Conservation (phyloP, 2,113 vertebrate species). For the Rhadina sibilatrix region DNA sequence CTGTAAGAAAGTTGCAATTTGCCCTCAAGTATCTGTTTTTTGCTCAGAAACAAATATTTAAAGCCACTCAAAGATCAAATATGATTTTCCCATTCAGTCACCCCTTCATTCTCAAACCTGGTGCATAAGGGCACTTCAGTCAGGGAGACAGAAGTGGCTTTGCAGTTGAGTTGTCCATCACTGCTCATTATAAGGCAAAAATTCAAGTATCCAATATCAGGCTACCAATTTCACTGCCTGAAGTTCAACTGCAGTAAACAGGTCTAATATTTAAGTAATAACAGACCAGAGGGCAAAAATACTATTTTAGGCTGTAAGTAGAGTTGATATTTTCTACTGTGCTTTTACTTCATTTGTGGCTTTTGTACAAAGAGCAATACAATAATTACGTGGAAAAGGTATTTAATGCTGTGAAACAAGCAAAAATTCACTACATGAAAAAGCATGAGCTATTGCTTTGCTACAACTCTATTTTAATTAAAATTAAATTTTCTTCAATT, state of each 20-base stretch:
- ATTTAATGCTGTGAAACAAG: neutral
- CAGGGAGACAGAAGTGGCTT: neutral
- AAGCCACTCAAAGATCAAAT: neutral
- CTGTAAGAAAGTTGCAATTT: neutral
- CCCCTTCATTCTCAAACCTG: neutral
- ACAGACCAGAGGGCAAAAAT: neutral
- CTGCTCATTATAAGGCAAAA: neutral
- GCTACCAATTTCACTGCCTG: neutral
- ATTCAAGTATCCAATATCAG: neutral
- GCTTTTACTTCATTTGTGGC: neutral
- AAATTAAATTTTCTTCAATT: neutral
- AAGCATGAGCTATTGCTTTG: neutral
- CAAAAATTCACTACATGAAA: neutral
- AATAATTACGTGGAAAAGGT: neutral
- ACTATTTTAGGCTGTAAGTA: neutral
- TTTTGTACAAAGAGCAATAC: neutral
- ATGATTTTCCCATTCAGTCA: neutral
- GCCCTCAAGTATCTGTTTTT: neutral
- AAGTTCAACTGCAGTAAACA: neutral
- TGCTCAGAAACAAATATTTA: constrained; percentile 4
- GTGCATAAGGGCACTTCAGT: neutral
- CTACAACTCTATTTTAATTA: neutral
- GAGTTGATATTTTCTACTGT: neutral
- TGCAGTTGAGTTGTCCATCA: neutral
- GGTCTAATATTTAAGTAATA: neutral